Percentiles rank a stretch among this genome's conserved stretches.
phyloP scores from a whole-genome alignment of 2,888 invertebrate species.

The Sipunculus nudus region DNA sequence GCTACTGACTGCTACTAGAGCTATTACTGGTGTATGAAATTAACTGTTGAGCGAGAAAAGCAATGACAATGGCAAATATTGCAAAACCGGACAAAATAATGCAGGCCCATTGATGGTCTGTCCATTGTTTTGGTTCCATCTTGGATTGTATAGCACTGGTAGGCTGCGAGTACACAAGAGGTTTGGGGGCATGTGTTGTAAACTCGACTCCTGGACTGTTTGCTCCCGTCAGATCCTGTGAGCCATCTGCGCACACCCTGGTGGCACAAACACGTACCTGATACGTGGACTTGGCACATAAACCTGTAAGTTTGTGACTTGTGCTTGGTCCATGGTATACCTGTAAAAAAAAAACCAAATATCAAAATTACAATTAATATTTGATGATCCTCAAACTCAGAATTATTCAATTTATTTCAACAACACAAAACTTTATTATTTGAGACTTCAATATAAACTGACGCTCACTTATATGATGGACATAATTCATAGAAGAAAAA shows the following conservation, averaged over 20 bases:
- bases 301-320: slow-evolving; percentile 71
- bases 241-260: slow-evolving; percentile 72
- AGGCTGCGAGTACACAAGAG: slow-evolving; percentile 36
- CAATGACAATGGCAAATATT: slow-evolving; percentile 73
- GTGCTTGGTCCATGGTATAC: slow-evolving; percentile 68
- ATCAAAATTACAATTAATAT: slow-evolving; percentile 1
- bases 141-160: neutral
- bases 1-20: neutral
- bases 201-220: slow-evolving; percentile 73
- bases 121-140: slow-evolving; percentile 59
- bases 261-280: slow-evolving; percentile 82
- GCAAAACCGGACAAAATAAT: slow-evolving; percentile 74
- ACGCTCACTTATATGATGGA: no score
- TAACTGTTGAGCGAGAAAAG: slow-evolving; percentile 72
- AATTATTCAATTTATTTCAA: no score
- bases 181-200: slow-evolving; percentile 67
- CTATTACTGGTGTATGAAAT: slow-evolving; percentile 31
- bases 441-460: no score
- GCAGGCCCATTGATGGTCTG: slow-evolving; percentile 74
- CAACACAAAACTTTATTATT: no score
- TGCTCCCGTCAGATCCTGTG: slow-evolving; percentile 74
- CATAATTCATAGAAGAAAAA: no score
- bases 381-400: no score
- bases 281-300: slow-evolving; percentile 81
- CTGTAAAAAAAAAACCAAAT: slow-evolving; percentile 52